Conservation (phyloP, 2,113 vertebrate genomes). For the Sturnus vulgaris region DNA sequence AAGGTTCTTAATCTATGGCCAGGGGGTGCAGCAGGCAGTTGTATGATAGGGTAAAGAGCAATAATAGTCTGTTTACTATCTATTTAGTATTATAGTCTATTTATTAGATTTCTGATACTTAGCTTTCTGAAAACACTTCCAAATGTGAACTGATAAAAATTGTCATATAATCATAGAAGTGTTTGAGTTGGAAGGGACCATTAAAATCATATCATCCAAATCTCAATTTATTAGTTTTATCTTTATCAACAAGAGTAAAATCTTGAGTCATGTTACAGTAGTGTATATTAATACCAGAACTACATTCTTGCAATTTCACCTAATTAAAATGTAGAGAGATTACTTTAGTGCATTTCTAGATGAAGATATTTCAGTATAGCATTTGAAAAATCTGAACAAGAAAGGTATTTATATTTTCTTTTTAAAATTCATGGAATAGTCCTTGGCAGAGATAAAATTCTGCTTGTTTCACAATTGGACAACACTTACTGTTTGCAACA, state of each 20-base stretch:
- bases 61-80: background rate
- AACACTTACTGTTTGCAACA: background rate
- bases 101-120: background rate
- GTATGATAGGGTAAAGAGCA: background rate
- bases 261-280: background rate
- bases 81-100: too few species aligned
- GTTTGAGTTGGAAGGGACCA: background rate
- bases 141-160: background rate
- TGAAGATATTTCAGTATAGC: background rate
- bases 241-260: background rate
- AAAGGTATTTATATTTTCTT: background rate
- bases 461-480: background rate
- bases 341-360: background rate
- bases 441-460: background rate
- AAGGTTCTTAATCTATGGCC: background rate
- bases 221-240: background rate
- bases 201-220: background rate
- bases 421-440: background rate
- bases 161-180: background rate
- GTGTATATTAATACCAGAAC: background rate
- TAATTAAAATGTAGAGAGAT: background rate
- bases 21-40: background rate
- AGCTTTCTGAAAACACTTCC: background rate
- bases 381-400: background rate
- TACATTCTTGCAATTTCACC: background rate